A percentile compares a stretch with the other conserved stretches of the same genome.
Conservation (phyloP, 2,797 vertebrate species). For the Luscinia luscinia region DNA sequence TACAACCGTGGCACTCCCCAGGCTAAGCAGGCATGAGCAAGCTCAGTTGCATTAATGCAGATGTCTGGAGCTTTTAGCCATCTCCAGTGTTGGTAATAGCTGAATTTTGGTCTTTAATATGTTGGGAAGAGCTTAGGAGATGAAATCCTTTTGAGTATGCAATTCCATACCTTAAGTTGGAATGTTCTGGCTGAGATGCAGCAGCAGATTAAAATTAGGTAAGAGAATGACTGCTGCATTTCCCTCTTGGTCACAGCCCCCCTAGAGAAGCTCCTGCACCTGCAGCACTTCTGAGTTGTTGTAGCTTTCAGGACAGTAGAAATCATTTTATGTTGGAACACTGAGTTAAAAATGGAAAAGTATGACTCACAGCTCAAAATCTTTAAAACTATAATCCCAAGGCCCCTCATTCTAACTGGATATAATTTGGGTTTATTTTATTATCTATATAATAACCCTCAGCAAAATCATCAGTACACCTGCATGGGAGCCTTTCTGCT, state of each 20-base stretch:
- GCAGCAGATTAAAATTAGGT: background rate
- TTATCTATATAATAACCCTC: background rate
- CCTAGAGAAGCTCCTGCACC: background rate
- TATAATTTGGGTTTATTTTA: background rate
- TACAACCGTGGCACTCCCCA: background rate
- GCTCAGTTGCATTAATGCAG: background rate
- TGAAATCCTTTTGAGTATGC: background rate
- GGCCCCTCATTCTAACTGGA: background rate
- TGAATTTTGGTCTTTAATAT: background rate
- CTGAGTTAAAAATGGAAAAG: slow-evolving; percentile 12
- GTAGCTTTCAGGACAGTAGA: background rate
- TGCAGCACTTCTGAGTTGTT: background rate
- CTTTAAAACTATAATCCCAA: background rate
- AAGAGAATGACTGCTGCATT: background rate
- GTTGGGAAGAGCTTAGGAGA: background rate
- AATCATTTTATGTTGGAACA: background rate
- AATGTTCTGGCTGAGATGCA: background rate
- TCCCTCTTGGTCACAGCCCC: background rate
- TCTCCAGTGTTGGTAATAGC: background rate
- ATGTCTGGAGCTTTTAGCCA: background rate
- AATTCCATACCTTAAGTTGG: background rate
- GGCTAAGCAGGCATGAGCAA: background rate
- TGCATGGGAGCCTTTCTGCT: background rate
- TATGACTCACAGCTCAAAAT: background rate
- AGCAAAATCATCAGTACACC: background rate